Evolutionary conservation across 2,113 vertebrate species (phyloP), one percentile per base, ranked within the genome.

Genomic region (Brachypodius melanocephalos): DNA sequence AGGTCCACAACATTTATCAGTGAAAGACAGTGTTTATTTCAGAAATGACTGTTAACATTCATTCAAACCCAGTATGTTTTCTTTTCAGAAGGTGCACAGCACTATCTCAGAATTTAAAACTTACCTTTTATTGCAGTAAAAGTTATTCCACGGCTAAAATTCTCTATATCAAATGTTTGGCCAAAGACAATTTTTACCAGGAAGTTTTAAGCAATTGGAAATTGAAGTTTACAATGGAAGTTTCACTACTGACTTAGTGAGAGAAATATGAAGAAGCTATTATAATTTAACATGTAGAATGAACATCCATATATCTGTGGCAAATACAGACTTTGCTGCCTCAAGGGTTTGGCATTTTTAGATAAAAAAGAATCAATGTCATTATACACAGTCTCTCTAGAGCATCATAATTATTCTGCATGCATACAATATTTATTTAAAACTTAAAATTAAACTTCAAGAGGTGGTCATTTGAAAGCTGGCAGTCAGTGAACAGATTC

Each of bases 351-450:
- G 97, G 97, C 97, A 96, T 98, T 98, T 98, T 98, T 96, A 98
- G 97, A 98, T 98, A 98, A 98, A 98, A 98, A 98, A 98, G 98
- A 98, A 98, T 98, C 97, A 98, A 96, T 98, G 98, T 98, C 98
- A 98, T 98, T 98, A 98, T 98, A 83, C 96, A 89, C 93, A 93
- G 89, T 98, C 98, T 98, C 98, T 98, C 98, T 92, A 96, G 98
- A 98, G 98, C 96, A 96, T 97, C 97, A 79, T 98, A 98, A 98
- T 99, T 98, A 98, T 98, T 98, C 98, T 98, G 97, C 98, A 98
- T 98, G 98, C 98, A 99, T 99, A 98, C 98, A 99, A 99, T 99
- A 99, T 99, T 99, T 98, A 99, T 99, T 98, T 98, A 98, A 98
- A 99, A 98, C 98, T 98, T 97, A 97, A 98, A 98, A 98, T 98